Conservation (phyloP, 1,140 invertebrate genomes). For the Manduca sexta region DNA sequence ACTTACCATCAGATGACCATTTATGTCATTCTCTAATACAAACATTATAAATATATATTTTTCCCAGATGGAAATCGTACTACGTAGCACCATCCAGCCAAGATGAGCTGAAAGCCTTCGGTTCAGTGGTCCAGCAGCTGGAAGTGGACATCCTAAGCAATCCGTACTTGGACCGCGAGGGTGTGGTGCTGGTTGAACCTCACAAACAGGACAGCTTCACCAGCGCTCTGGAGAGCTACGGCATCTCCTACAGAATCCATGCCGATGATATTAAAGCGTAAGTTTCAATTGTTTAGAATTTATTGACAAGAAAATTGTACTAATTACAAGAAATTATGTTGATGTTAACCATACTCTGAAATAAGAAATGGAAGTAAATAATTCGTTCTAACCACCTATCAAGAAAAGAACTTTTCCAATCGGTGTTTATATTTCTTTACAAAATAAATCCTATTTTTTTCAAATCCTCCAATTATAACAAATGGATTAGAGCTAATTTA, state of each 20-base stretch:
- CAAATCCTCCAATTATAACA: too few relatives aligned
- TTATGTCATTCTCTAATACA: too few relatives aligned
- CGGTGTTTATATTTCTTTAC: too few relatives aligned
- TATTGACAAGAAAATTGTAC: not conserved
- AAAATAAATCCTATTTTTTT: too few relatives aligned
- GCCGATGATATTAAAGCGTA: slow-evolving; percentile 23
- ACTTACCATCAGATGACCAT: too few relatives aligned
- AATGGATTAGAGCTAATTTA: too few relatives aligned
- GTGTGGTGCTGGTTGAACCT: slow-evolving; percentile 21
- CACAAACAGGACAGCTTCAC: slow-evolving; percentile 11
- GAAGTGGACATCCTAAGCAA: slow-evolving; percentile 21
- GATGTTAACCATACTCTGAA: too few relatives aligned
- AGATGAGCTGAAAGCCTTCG: too few relatives aligned
- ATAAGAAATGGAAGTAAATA: too few relatives aligned
- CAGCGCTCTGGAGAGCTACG: slow-evolving; percentile 4
- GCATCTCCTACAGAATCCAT: slow-evolving; percentile 13
- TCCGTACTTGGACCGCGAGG: slow-evolving; percentile 8
- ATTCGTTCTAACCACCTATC: too few relatives aligned
- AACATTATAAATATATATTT: not conserved
- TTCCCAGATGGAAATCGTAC: slow-evolving; percentile 24
- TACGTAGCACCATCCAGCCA: slow-evolving; percentile 29
- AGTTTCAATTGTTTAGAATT: not conserved
- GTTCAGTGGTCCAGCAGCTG: too few relatives aligned
- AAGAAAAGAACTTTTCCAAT: too few relatives aligned
- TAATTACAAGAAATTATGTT: not conserved